Conservation (phyloP, 2,888 invertebrate genomes). For the Perizoma affinitatum region DNA sequence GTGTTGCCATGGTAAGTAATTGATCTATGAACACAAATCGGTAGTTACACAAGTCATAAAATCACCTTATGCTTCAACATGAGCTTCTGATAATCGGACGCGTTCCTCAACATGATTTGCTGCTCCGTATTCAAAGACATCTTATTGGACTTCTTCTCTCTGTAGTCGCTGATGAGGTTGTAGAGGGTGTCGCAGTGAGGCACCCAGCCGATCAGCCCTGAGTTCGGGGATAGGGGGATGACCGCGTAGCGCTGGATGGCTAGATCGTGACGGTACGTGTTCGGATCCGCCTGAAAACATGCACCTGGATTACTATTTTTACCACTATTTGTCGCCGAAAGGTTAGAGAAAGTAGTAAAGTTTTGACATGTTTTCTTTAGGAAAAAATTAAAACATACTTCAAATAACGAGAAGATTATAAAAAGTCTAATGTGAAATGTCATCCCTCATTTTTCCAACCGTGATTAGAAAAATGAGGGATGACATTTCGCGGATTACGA, state of each 20-base stretch:
- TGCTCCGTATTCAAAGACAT: constrained; percentile 97
- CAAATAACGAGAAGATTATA: too few relatives aligned
- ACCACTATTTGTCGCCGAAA: too few relatives aligned
- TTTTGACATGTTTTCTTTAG: too few relatives aligned
- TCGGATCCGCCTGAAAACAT: constrained; percentile 91
- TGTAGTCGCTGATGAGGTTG: constrained; percentile 97
- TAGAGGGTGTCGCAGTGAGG: constrained; percentile 99
- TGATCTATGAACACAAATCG: too few relatives aligned
- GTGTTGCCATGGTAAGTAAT: too few relatives aligned
- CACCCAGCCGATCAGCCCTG: constrained; percentile 99
- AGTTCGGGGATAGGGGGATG: constrained; percentile 98
- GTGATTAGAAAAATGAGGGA: too few relatives aligned
- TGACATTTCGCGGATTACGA: too few relatives aligned
- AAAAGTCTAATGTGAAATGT: too few relatives aligned
- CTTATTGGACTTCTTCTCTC: constrained; percentile 95
- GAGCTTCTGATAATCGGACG: constrained; percentile 98
- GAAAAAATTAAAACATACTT: too few relatives aligned
- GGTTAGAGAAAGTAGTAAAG: too few relatives aligned
- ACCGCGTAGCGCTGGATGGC: constrained; percentile 95
- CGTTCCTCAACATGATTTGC: constrained; percentile 98
- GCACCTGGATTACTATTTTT: too few relatives aligned
- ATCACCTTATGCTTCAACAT: constrained; percentile 97
- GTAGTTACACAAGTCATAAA: neutral
- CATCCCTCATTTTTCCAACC: too few relatives aligned
- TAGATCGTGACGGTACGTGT: constrained; percentile 95